Evolutionary conservation across 2,113 vertebrate genomes (phyloP).

Genomic region (Benitochromis conjunctus): DNA sequence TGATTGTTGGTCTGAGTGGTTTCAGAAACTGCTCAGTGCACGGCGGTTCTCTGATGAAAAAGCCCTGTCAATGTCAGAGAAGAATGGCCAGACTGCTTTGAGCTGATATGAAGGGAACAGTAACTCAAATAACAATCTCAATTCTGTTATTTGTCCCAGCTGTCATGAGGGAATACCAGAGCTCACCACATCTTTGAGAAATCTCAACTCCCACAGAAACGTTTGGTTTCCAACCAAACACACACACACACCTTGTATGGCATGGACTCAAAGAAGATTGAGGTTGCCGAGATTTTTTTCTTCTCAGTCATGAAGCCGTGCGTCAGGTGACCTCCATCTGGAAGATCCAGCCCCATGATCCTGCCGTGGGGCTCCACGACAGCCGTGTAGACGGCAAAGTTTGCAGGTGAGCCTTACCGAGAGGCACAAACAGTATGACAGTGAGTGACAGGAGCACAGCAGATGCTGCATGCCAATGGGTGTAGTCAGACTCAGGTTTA

Average conservation of each 20-base stretch:
- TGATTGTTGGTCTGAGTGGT: not conserved
- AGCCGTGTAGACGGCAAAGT: conserved; percentile 93
- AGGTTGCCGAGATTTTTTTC: conserved; percentile 95
- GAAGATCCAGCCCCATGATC: conserved; percentile 97
- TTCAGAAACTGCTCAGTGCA: not conserved
- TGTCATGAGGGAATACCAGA: not conserved
- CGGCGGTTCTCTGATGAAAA: not conserved
- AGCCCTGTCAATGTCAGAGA: not conserved
- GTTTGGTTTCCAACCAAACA: accelerated
- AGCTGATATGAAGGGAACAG: not conserved
- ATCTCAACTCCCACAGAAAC: not conserved
- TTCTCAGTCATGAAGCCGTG: conserved; percentile 98
- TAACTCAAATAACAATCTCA: not conserved
- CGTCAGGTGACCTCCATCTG: conserved; percentile 93
- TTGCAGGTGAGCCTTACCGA: conserved; percentile 86
- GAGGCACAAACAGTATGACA: not conserved
- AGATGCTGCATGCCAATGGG: not conserved
- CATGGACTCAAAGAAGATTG: conserved; percentile 98
- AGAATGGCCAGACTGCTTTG: not conserved
- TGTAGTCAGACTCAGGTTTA: not conserved
- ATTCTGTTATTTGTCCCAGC: not conserved
- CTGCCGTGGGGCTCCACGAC: conserved; percentile 92
- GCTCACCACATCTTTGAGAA: not conserved
- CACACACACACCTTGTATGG: conserved; percentile 87
- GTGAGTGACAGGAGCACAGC: not conserved